phyloP scores from a whole-genome alignment of 2,797 vertebrate genomes.

The Ficedula albicollis region DNA sequence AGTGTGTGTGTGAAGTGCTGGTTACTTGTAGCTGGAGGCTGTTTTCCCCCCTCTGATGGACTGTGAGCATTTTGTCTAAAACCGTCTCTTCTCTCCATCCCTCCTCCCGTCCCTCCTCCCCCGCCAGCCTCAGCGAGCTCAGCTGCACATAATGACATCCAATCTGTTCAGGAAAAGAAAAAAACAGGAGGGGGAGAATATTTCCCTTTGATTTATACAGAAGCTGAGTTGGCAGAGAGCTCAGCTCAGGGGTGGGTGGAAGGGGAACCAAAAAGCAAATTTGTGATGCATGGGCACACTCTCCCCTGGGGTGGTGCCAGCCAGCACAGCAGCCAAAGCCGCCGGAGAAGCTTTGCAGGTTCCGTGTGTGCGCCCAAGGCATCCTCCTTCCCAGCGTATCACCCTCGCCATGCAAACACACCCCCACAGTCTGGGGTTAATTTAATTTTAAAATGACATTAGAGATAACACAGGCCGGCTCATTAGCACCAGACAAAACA shows the following conservation, averaged over 20 bases:
- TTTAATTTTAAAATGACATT: constrained; percentile 56
- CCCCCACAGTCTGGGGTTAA: constrained; percentile 66
- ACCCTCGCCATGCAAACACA: constrained; percentile 61
- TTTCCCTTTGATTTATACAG: constrained; percentile 75
- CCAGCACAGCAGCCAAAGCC: constrained; percentile 63
- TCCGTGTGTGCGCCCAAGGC: constrained; percentile 63
- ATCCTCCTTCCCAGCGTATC: constrained; percentile 53
- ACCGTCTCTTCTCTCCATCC: constrained; percentile 51
- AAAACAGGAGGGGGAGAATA: constrained; percentile 70
- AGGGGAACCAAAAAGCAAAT: constrained; percentile 69
- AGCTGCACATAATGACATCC: constrained; percentile 75
- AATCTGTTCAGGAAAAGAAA: constrained; percentile 76
- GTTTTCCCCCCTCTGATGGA: constrained; percentile 66
- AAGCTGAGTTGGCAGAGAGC: constrained; percentile 72
- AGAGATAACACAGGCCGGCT: constrained; percentile 54
- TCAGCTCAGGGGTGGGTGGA: constrained; percentile 64
- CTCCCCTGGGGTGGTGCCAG: constrained; percentile 70
- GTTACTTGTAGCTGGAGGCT: constrained; percentile 67
- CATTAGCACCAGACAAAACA: constrained; percentile 58
- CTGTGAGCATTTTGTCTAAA: constrained; percentile 63
- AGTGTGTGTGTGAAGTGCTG: constrained; percentile 53
- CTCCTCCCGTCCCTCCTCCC: constrained; percentile 58
- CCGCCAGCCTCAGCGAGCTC: constrained; percentile 64
- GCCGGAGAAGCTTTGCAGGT: constrained; percentile 63
- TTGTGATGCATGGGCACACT: constrained; percentile 69